Percentiles rank a stretch among this genome's conserved stretches.
These are phyloP conservation scores for Trichopria drosophilae DNA, from an alignment of 2,888 invertebrate species.

Conservation along the genomic window DNA sequence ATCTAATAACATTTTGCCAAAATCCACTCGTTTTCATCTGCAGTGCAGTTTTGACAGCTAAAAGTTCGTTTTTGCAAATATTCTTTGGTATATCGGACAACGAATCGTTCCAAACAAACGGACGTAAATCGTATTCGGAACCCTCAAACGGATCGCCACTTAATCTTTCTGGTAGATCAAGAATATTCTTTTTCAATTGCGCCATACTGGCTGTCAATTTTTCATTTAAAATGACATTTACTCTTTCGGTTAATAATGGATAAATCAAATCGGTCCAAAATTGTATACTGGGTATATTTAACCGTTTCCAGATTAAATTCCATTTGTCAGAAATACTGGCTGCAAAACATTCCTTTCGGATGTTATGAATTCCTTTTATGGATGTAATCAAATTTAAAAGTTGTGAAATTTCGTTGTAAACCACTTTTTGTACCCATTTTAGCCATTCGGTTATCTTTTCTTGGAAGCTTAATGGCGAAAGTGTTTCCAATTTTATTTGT, in stretches of 20 bases:
- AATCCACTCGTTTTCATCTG: conserved; percentile 81
- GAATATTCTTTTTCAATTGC: conserved; percentile 44
- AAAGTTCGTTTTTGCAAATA: conserved; percentile 43
- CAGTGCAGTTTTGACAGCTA: conserved; percentile 58
- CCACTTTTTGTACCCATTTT: conserved; percentile 63
- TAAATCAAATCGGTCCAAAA: conserved; percentile 77
- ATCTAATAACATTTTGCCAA: conserved; percentile 71
- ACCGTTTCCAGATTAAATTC: conserved; percentile 65
- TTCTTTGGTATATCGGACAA: conserved; percentile 61
- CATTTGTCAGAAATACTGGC: conserved; percentile 68
- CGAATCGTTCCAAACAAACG: conserved; percentile 76
- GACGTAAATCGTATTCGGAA: conserved; percentile 68
- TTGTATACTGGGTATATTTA: conserved; percentile 65
- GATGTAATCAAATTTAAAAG: conserved; percentile 69
- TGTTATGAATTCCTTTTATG: conserved; percentile 72
- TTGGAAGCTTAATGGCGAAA: conserved; percentile 53
- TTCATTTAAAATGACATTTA: conserved; percentile 59
- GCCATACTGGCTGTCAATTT: conserved; percentile 45
- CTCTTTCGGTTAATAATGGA: conserved; percentile 71
- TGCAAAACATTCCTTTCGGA: conserved; percentile 70
- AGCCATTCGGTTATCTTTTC: conserved; percentile 66
- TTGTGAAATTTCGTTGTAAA: conserved; percentile 64
- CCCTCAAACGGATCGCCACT: conserved; percentile 54
- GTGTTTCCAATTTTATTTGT: conserved; percentile 41
- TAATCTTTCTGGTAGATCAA: conserved; percentile 47